Conservation (phyloP, 37 sponge, comb jelly and placozoan genomes). For the Oscarella lobularis region DNA sequence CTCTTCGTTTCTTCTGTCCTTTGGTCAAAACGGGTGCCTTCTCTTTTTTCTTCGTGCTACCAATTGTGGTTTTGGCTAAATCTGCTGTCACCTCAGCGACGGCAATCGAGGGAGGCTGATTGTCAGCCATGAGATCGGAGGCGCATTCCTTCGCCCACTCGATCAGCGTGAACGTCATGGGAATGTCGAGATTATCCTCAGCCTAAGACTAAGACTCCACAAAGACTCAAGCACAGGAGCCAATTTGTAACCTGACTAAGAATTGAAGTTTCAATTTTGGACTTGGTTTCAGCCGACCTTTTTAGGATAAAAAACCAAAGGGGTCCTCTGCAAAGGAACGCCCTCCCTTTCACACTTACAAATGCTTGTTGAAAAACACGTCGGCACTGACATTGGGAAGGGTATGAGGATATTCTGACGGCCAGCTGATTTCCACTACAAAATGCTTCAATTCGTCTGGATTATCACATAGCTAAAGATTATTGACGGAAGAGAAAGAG, state of each 20-base stretch:
- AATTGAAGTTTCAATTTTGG: conserved; percentile 7
- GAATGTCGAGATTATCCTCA: conserved; percentile 30
- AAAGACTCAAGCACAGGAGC: not conserved
- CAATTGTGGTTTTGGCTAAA: not conserved
- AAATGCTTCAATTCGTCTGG: conserved; percentile 44
- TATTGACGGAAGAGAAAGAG: too few species aligned
- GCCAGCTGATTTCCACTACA: conserved; percentile 49
- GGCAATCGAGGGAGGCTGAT: too few species aligned
- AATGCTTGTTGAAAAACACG: conserved; percentile 59
- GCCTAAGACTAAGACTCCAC: conserved; percentile 26
- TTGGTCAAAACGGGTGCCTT: not conserved
- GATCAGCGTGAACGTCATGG: conserved; percentile 74
- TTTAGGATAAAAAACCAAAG: not conserved
- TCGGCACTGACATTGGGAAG: conserved; percentile 35
- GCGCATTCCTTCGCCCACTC: conserved; percentile 60
- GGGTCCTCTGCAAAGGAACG: not conserved
- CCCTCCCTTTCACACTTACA: conserved; percentile 20
- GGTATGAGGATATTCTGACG: conserved; percentile 35
- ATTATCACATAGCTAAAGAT: too few species aligned
- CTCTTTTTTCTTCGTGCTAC: not conserved
- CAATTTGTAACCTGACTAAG: not conserved
- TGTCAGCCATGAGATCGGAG: conserved; percentile 33
- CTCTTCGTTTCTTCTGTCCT: not conserved
- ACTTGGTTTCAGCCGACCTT: not conserved
- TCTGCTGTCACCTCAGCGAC: too few species aligned